Percentiles rank a stretch among this genome's conserved stretches.
These are phyloP conservation scores for Dicycla oo DNA, from an alignment of 2,888 invertebrate genomes.

Conservation along the genomic window DNA sequence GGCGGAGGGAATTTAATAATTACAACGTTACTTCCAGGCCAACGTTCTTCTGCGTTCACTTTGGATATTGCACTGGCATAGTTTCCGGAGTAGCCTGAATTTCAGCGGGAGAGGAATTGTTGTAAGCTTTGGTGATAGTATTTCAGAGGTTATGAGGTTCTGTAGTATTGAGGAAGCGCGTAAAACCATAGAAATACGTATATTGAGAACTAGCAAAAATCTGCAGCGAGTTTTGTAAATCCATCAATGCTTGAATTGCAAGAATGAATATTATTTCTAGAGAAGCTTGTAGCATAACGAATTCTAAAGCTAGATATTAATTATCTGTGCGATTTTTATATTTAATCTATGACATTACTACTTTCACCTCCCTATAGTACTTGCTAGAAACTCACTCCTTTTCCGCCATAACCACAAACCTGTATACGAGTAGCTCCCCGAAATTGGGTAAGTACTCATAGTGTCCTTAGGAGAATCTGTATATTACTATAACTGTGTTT, in stretches of 20 bases:
- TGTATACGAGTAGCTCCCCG: too few species aligned
- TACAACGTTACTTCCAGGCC: constrained; percentile 76
- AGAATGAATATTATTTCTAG: neutral
- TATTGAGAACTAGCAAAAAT: neutral
- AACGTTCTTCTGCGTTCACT: constrained; percentile 50
- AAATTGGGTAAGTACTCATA: too few species aligned
- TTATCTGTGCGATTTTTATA: too few species aligned
- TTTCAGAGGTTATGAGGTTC: constrained; percentile 19
- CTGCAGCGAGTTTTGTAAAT: too few species aligned
- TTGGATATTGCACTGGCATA: constrained; percentile 55
- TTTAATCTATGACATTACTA: too few species aligned
- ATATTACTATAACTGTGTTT: too few species aligned
- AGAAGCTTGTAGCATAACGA: too few species aligned
- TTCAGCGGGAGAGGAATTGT: constrained; percentile 28
- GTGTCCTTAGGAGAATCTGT: too few species aligned
- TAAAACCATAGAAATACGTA: neutral
- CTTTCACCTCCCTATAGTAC: too few species aligned
- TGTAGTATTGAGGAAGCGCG: neutral
- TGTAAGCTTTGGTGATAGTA: constrained; percentile 12
- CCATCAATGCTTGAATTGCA: neutral
- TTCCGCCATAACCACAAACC: too few species aligned
- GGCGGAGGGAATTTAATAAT: constrained; percentile 81
- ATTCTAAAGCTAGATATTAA: too few species aligned
- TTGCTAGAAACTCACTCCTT: too few species aligned
- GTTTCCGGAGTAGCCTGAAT: constrained; percentile 41